Conservation (phyloP, 2,888 invertebrate species). For the Antheraea yamamai region DNA sequence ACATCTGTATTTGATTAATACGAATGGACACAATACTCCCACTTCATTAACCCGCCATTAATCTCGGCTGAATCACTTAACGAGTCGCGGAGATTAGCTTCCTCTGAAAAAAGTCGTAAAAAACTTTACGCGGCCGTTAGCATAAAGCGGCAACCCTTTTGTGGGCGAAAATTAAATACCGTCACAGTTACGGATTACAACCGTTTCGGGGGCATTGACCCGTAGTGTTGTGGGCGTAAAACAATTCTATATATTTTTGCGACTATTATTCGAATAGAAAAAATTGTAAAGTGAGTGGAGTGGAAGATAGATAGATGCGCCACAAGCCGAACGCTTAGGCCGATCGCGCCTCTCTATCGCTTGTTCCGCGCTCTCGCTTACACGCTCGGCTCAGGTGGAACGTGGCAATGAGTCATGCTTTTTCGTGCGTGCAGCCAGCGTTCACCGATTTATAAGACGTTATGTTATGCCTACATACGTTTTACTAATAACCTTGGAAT, state of each 20-base stretch:
- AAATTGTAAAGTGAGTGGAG: too few species aligned
- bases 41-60: slow-evolving; percentile 63
- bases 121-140: slow-evolving; percentile 57
- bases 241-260: not conserved
- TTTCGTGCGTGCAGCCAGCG: too few species aligned
- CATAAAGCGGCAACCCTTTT: slow-evolving; percentile 44
- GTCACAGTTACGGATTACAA: slow-evolving; percentile 18
- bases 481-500: too few species aligned
- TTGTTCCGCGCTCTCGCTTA: too few species aligned
- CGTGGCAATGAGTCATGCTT: too few species aligned
- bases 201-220: slow-evolving; percentile 25
- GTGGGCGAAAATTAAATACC: slow-evolving; percentile 31
- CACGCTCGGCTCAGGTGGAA: too few species aligned
- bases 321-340: too few species aligned
- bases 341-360: too few species aligned
- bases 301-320: too few species aligned
- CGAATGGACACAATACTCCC: slow-evolving; percentile 34
- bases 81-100: slow-evolving; percentile 57
- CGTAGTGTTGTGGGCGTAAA: not conserved
- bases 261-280: too few species aligned
- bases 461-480: too few species aligned
- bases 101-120: slow-evolving; percentile 51
- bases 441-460: too few species aligned
- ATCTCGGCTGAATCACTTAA: slow-evolving; percentile 66
- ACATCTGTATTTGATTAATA: slow-evolving; percentile 23